Evolutionary conservation across 2,888 invertebrate species (phyloP).

Genomic region (Torymus aiolomorphi): DNA sequence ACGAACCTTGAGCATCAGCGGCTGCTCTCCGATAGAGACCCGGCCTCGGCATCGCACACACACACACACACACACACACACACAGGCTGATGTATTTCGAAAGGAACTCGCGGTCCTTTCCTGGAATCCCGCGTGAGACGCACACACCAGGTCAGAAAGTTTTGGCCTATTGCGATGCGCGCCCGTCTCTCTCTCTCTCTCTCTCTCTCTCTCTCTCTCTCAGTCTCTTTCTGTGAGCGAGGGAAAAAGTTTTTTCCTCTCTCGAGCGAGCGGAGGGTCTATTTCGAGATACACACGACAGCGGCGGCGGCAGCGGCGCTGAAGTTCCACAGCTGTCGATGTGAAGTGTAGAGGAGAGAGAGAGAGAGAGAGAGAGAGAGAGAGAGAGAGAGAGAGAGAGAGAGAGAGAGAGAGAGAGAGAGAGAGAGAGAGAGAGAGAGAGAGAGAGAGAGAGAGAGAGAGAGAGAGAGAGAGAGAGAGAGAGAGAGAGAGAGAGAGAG

Average conservation of each 20-base stretch:
- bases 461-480: too few species aligned
- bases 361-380: too few species aligned
- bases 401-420: too few species aligned
- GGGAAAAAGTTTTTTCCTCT: background rate
- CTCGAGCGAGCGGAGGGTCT: background rate
- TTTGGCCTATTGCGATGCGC: too few species aligned
- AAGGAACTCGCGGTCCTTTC: constrained; percentile 44
- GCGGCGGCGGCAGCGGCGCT: background rate
- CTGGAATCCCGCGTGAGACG: constrained; percentile 22
- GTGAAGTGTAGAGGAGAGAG: too few species aligned
- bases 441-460: too few species aligned
- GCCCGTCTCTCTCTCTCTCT: background rate
- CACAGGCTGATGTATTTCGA: constrained; percentile 16
- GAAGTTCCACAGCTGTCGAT: too few species aligned
- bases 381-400: too few species aligned
- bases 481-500: too few species aligned
- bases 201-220: background rate
- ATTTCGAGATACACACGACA: background rate
- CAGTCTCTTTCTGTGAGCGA: constrained; percentile 5
- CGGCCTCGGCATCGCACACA: background rate
- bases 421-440: too few species aligned
- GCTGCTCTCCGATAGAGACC: constrained; percentile 14
- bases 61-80: too few species aligned
- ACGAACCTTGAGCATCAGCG: too few species aligned
- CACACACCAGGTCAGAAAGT: background rate